phyloP scores from a whole-genome alignment of 2,888 invertebrate species.

The Deilephila elpenor region DNA sequence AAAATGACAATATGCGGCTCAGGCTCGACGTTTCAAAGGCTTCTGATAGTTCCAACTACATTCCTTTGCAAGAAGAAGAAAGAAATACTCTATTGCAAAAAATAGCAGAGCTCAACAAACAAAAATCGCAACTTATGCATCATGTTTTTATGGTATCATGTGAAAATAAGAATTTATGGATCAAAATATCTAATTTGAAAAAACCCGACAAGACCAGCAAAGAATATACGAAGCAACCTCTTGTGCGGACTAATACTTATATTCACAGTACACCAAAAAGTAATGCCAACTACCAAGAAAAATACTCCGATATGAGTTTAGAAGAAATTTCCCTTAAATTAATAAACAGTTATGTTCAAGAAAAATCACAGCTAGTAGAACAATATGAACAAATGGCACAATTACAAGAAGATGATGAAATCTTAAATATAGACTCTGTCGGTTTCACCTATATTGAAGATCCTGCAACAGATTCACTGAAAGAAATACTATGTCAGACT shows the following conservation, averaged over 20 bases:
- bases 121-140: conserved; percentile 90
- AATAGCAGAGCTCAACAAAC: conserved; percentile 88
- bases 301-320: conserved; percentile 86
- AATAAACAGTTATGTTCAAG: conserved; percentile 88
- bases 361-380: conserved; percentile 88
- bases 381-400: conserved; percentile 88
- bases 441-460: conserved; percentile 87
- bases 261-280: conserved; percentile 87
- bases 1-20: conserved; percentile 90
- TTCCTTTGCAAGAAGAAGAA: conserved; percentile 75
- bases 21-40: conserved; percentile 68
- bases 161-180: conserved; percentile 93
- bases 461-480: conserved; percentile 85
- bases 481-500: conserved; percentile 87
- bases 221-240: conserved; percentile 62
- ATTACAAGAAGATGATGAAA: conserved; percentile 82
- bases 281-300: conserved; percentile 83
- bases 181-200: conserved; percentile 86
- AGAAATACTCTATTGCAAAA: conserved; percentile 83
- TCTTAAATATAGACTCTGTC: conserved; percentile 85
- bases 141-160: conserved; percentile 92
- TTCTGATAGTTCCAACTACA: conserved; percentile 59
- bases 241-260: conserved; percentile 85
- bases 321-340: conserved; percentile 91
- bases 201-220: conserved; percentile 60